A percentile compares a stretch with the other conserved stretches of the same genome.
Evolutionary conservation across 2,797 vertebrate species (phyloP).

Genomic region (Halcyon smyrnensis): DNA sequence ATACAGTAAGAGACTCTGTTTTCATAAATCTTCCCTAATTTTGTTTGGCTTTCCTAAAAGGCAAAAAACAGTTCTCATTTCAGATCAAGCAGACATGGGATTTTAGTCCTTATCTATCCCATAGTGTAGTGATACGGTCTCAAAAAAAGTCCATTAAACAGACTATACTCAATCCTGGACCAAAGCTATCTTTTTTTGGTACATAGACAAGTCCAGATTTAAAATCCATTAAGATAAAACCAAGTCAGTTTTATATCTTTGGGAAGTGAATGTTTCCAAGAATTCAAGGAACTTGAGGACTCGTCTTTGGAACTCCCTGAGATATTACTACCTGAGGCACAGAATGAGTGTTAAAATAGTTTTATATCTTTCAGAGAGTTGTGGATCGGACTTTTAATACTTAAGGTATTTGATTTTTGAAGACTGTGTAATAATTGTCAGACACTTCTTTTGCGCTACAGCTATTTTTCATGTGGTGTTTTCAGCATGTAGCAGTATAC

Average conservation of each 20-base stretch:
- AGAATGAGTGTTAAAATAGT: neutral
- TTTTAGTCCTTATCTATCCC: neutral
- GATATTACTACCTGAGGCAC: neutral
- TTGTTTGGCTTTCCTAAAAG: neutral
- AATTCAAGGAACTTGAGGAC: neutral
- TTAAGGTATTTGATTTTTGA: neutral
- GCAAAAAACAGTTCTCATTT: neutral
- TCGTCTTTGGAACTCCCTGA: neutral
- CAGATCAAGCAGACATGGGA: neutral
- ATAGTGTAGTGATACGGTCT: neutral
- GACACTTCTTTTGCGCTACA: neutral
- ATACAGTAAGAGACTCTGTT: neutral
- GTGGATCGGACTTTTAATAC: neutral
- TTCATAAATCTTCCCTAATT: neutral
- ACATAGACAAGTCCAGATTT: neutral
- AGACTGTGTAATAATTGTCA: neutral
- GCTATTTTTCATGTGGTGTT: neutral
- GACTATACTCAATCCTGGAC: neutral
- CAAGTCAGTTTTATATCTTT: neutral
- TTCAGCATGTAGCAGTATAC: neutral
- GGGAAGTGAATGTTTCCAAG: neutral
- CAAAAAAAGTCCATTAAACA: neutral
- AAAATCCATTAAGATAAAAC: neutral
- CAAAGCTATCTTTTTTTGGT: neutral
- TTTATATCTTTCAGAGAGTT: neutral